These are phyloP conservation scores for Pecten maximus DNA, from an alignment of 2,888 invertebrate genomes.

Conservation along the genomic window DNA sequence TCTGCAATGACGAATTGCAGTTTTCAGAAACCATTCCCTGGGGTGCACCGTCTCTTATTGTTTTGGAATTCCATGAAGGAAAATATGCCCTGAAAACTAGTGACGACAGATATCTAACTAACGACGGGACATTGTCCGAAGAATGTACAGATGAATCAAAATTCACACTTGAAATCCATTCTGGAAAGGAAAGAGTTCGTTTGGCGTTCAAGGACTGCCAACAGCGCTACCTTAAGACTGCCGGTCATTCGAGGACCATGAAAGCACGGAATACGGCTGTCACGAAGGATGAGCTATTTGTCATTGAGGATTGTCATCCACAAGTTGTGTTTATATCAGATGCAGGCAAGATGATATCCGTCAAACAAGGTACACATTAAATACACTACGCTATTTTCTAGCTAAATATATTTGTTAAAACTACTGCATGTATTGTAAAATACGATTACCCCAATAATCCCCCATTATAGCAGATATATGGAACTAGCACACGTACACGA, in stretches of 20 bases:
- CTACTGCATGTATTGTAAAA: too few species aligned
- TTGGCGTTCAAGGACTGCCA: slow-evolving; percentile 90
- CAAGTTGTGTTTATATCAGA: slow-evolving; percentile 96
- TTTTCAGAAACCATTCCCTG: slow-evolving; percentile 98
- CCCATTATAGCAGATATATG: too few species aligned
- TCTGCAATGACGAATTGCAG: slow-evolving; percentile 85
- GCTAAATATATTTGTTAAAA: too few species aligned
- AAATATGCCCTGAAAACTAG: slow-evolving; percentile 97
- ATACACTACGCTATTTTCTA: too few species aligned
- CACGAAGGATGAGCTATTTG: slow-evolving; percentile 97
- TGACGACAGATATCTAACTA: slow-evolving; percentile 90
- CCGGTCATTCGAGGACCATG: slow-evolving; percentile 97
- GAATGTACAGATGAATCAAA: slow-evolving; percentile 86
- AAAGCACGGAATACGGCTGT: slow-evolving; percentile 96
- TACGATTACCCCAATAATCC: too few species aligned
- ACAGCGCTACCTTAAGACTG: slow-evolving; percentile 96
- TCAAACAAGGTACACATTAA: slow-evolving; percentile 94
- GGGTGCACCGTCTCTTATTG: slow-evolving; percentile 98
- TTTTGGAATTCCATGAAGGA: slow-evolving; percentile 93
- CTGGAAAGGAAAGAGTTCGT: slow-evolving; percentile 86
- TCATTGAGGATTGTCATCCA: slow-evolving; percentile 96
- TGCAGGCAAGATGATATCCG: slow-evolving; percentile 96
- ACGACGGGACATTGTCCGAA: slow-evolving; percentile 82
- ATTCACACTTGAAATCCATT: slow-evolving; percentile 96
- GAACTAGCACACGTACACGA: too few species aligned